A percentile compares a stretch with the other conserved stretches of the same genome.
Evolutionary conservation across 2,113 vertebrate genomes (phyloP).

Genomic region (Dendrocopos noguchii): DNA sequence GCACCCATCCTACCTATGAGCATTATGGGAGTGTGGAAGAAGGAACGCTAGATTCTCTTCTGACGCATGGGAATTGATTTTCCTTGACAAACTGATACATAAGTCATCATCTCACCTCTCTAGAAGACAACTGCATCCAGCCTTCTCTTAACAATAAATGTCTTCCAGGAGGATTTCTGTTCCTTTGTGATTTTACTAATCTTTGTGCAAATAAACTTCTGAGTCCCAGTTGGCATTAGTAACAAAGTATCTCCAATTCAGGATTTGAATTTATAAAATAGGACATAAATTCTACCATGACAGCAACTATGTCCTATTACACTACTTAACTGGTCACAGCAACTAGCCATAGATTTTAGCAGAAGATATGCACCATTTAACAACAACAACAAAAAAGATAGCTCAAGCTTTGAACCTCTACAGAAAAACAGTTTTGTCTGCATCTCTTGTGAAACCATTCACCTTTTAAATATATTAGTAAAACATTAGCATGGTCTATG

Average conservation of each 20-base stretch:
- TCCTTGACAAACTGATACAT: conserved; percentile 14
- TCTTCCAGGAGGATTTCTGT: not conserved
- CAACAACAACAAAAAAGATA: not conserved
- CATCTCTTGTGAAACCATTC: not conserved
- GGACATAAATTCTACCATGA: not conserved
- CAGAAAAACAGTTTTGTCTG: not conserved
- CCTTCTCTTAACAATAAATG: not conserved
- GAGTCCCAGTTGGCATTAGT: not conserved
- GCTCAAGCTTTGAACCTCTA: not conserved
- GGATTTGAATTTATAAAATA: not conserved
- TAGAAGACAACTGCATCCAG: not conserved
- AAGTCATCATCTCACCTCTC: conserved; percentile 46
- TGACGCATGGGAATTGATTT: not conserved
- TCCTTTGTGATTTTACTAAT: not conserved
- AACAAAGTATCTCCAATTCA: not conserved
- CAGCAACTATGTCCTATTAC: not conserved
- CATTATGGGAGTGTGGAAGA: not conserved
- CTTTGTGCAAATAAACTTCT: not conserved
- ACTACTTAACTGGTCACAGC: not conserved
- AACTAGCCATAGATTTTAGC: not conserved
- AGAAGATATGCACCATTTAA: not conserved
- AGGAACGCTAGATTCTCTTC: conserved; percentile 3
- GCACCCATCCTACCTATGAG: not conserved
- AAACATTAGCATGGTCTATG: not conserved
- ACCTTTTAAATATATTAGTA: not conserved